phyloP scores from a whole-genome alignment of 2,113 vertebrate genomes.

The Pionites leucogaster region DNA sequence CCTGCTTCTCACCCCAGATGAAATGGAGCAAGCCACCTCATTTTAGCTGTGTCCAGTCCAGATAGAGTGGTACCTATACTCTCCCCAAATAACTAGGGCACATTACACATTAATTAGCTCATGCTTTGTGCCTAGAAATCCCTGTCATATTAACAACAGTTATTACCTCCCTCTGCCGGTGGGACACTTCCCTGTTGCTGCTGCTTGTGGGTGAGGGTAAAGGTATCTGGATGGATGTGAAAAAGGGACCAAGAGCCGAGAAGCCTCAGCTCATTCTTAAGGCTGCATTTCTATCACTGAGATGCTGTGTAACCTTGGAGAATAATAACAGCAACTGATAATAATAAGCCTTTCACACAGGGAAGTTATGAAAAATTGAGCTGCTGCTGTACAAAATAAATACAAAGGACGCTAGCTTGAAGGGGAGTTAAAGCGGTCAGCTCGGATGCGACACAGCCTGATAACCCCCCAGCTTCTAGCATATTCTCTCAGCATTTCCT shows the following conservation, averaged over 20 bases:
- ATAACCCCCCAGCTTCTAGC: not conserved
- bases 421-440: not conserved
- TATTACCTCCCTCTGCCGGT: not conserved
- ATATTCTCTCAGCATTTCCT: not conserved
- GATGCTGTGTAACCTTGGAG: not conserved
- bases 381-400: not conserved
- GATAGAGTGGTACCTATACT: not conserved
- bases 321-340: not conserved
- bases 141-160: not conserved
- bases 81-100: not conserved
- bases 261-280: not conserved
- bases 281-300: not conserved
- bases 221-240: fast-evolving
- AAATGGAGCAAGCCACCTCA: not conserved
- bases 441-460: not conserved
- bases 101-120: not conserved
- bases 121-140: not conserved
- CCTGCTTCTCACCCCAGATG: not conserved
- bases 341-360: not conserved
- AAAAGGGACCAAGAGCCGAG: not conserved
- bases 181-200: not conserved
- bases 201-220: not conserved
- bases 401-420: not conserved
- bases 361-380: not conserved
- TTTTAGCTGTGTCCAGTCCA: not conserved